Evolutionary conservation across 2,888 invertebrate species (phyloP).

Genomic region (Hyles lineata): DNA sequence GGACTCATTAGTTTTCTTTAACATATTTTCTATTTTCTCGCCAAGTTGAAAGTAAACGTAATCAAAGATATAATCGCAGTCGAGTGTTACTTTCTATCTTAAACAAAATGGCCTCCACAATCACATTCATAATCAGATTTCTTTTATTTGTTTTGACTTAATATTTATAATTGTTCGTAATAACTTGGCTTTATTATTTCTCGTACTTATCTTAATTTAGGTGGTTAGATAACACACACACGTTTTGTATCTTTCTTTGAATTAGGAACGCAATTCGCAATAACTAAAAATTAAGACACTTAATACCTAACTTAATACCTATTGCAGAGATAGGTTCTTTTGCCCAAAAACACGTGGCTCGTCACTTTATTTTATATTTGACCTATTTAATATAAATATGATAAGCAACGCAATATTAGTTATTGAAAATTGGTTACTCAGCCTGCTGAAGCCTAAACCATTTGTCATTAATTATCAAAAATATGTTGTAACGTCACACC

Average conservation of each 20-base stretch:
- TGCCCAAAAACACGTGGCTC: no score
- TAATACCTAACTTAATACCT: no score
- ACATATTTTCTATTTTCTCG: slow-evolving; percentile 30
- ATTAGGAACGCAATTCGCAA: no score
- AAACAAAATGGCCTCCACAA: neutral
- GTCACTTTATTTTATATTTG: no score
- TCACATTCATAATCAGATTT: neutral
- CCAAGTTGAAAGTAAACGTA: slow-evolving; percentile 13
- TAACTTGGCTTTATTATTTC: neutral
- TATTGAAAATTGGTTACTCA: neutral
- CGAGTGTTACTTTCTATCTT: slow-evolving; percentile 13
- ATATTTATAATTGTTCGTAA: neutral
- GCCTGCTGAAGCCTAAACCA: neutral
- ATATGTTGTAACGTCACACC: neutral
- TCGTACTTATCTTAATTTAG: neutral
- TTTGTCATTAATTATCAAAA: neutral
- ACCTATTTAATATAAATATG: neutral
- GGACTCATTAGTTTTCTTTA: neutral
- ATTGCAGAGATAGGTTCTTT: no score
- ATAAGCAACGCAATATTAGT: neutral
- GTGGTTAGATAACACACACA: neutral
- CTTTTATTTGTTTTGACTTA: neutral
- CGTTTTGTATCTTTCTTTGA: neutral
- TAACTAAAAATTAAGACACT: no score
- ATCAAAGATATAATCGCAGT: slow-evolving; percentile 10